A percentile compares a stretch with the other conserved stretches of the same genome.
phyloP scores from a whole-genome alignment of 2,888 invertebrate species.

The Automeris io region DNA sequence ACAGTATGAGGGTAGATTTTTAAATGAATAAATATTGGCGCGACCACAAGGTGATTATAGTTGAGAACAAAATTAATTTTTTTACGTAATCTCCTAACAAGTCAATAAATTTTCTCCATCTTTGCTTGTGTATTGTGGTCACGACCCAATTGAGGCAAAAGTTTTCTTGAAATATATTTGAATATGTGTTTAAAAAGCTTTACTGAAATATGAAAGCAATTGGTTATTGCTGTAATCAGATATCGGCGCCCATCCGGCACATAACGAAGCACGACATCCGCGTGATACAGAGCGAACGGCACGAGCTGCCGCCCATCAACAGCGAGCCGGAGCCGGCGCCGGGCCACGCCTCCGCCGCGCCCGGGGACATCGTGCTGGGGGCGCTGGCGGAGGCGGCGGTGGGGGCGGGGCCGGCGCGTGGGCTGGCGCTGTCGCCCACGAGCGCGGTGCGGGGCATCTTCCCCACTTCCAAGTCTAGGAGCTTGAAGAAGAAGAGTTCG shows the following conservation, averaged over 20 bases:
- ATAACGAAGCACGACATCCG: constrained; percentile 60
- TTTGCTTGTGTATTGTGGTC: not conserved
- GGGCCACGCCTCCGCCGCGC: constrained; percentile 11
- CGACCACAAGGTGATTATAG: too few species aligned
- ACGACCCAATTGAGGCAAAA: too few species aligned
- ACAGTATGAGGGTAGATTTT: too few species aligned
- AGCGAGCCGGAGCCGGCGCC: constrained; percentile 29
- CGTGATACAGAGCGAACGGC: constrained; percentile 41
- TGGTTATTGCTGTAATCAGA: too few species aligned
- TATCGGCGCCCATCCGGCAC: constrained; percentile 50
- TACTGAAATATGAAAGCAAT: too few species aligned
- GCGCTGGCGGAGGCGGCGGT: constrained; percentile 19
- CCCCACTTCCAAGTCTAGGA: constrained; percentile 76
- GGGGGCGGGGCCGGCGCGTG: constrained; percentile 14
- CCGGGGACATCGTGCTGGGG: constrained; percentile 18
- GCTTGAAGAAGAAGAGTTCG: constrained; percentile 85
- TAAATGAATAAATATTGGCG: too few species aligned
- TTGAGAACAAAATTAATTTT: too few species aligned
- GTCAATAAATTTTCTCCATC: not conserved
- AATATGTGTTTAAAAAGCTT: too few species aligned
- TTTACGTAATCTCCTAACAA: too few species aligned
- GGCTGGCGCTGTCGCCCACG: constrained; percentile 52
- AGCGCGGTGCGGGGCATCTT: constrained; percentile 75
- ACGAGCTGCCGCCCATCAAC: constrained; percentile 47
- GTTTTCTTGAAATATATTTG: too few species aligned